Percentiles rank a stretch among this genome's conserved stretches.
phyloP scores from a whole-genome alignment of 2,113 vertebrate genomes.

The Psittacus erithacus region DNA sequence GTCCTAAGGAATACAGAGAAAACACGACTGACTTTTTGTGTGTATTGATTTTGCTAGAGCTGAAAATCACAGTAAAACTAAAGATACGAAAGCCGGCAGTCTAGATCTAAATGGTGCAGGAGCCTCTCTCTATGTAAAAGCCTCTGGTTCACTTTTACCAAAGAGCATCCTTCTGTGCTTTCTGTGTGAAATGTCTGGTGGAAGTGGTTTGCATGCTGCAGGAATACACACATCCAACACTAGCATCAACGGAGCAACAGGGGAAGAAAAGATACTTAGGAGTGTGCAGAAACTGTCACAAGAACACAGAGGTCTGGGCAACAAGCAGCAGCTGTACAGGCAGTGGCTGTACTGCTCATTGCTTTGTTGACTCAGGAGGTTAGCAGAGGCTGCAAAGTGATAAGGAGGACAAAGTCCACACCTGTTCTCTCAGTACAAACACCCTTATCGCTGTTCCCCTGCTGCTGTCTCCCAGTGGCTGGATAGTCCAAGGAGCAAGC shows the following conservation, averaged over 20 bases:
- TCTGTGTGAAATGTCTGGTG: background rate
- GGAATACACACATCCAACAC: background rate
- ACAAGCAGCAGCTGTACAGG: background rate
- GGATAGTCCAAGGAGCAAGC: constrained; percentile 47
- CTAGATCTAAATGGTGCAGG: background rate
- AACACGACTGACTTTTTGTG: background rate
- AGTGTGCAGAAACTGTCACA: background rate
- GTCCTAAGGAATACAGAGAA: background rate
- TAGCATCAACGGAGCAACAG: background rate
- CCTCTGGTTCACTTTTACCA: background rate
- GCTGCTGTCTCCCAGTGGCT: background rate
- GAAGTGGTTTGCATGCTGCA: background rate
- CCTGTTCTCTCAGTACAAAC: constrained; percentile 57
- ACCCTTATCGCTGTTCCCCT: constrained; percentile 53
- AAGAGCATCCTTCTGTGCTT: background rate
- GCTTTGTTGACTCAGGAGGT: constrained; percentile 54
- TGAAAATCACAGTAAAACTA: background rate
- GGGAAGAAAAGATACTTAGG: background rate
- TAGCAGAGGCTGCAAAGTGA: constrained; percentile 22
- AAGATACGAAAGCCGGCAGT: background rate
- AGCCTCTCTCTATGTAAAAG: background rate
- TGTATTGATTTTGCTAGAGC: background rate
- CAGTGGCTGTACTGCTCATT: background rate
- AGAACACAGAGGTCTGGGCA: background rate
- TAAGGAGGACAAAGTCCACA: constrained; percentile 69